Evolutionary conservation across 2,797 vertebrate genomes (phyloP), one percentile per base, ranked within the genome.

Genomic region (Rhynchotus rufescens): DNA sequence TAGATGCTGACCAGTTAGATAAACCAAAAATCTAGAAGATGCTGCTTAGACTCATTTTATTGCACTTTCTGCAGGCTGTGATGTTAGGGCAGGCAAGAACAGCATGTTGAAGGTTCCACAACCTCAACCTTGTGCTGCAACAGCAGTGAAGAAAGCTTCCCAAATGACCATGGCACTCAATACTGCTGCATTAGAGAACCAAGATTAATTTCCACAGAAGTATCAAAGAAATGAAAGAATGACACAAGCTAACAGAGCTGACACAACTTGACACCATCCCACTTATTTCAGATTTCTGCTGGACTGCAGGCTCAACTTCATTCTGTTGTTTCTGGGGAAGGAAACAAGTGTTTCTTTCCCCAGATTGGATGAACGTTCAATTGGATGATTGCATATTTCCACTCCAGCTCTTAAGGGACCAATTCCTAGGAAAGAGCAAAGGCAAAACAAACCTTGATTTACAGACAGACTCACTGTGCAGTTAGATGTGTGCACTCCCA

Each of bases 351-450:
- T 6, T 10, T 30, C 34, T 13, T 12, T 0, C 0, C n/a, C n/a
- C 36, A 30, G 32, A 61, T 10, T 64, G 20, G 10, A 45, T 6
- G 12, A 10, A 8, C 0, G 0, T 1, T n/a, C n/a, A n/a, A n/a
- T n/a, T n/a, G n/a, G n/a, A n/a, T n/a, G n/a, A n/a, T n/a, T n/a
- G 11, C 7, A 9, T 3, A 22, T n/a, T 52, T 57, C 12, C 54
- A 6, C 47, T 16, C 32, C 68, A 59, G n/a, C 56, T 51, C 40
- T 64, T 42, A 28, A 52, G 32, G 2, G 2, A 17, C 10, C 57
- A 28, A 14, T 4, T 34, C 36, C 19, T 4, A 9, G 16, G 10
- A 6, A 47, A 40, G 28, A n/a, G 32, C 23, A 57, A 56, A 45
- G 72, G 34, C 51, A 25, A 25, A 68, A 68, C 51, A 68, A 30